A percentile compares a stretch with the other conserved stretches of the same genome.
These are phyloP conservation scores for Drosophila austrosaltans DNA, from an alignment of 2,888 invertebrate genomes.

Conservation along the genomic window DNA sequence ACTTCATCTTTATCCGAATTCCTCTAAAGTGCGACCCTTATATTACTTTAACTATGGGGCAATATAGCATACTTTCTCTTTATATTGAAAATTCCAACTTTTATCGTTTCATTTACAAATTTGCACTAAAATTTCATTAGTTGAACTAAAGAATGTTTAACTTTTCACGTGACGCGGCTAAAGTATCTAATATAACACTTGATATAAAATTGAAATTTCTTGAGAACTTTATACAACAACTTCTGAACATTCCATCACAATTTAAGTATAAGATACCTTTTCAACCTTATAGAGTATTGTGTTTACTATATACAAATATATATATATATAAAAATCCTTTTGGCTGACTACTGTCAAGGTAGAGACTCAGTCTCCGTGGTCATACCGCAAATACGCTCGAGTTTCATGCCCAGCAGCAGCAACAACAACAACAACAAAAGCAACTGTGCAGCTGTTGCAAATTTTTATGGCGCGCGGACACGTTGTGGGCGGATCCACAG, in stretches of 20 bases:
- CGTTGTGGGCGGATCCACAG: conserved; percentile 61
- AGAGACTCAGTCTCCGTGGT: conserved; percentile 23
- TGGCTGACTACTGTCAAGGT: conserved; percentile 75
- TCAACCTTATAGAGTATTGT: conserved; percentile 14
- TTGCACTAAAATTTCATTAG: neutral
- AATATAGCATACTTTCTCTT: neutral
- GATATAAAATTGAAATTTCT: conserved; percentile 1
- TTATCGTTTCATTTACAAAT: neutral
- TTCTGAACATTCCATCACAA: neutral
- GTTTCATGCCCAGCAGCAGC: conserved; percentile 19
- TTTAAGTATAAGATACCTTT: neutral
- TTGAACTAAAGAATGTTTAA: neutral
- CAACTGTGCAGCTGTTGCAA: conserved; percentile 73
- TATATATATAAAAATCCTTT: conserved; percentile 60
- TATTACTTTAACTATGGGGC: neutral
- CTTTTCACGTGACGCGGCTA: neutral
- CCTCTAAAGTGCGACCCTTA: neutral
- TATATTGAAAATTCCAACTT: neutral
- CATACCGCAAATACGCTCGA: conserved; percentile 22
- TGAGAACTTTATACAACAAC: neutral
- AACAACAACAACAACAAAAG: neutral
- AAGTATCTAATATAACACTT: neutral
- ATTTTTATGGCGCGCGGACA: conserved; percentile 76
- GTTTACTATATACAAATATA: conserved; percentile 12
- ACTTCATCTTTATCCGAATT: too few species aligned